Evolutionary conservation across 2,113 vertebrate species (phyloP).

Genomic region (Perca schrenkii): DNA sequence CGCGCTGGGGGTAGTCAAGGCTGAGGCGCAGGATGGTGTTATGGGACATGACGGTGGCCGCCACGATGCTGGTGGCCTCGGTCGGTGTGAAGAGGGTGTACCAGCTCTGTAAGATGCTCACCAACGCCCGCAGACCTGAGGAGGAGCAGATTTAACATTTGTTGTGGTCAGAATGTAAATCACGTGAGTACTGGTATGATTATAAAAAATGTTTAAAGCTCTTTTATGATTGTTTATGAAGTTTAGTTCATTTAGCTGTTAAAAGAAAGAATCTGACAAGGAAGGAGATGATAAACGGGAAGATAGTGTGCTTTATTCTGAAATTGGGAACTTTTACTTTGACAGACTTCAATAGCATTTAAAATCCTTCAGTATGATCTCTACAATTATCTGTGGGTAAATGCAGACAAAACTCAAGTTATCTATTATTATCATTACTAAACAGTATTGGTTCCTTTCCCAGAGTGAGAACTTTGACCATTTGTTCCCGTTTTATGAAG

Average conservation of each 20-base stretch:
- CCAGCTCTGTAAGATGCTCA: conserved; percentile 99
- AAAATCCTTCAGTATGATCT: background rate
- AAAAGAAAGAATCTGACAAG: background rate
- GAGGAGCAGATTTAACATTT: background rate
- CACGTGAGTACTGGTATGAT: background rate
- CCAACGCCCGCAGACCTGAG: conserved; percentile 92
- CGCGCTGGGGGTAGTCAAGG: conserved; percentile 95
- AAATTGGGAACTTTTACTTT: background rate
- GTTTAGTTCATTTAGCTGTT: background rate
- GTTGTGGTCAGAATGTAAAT: background rate
- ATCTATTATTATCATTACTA: background rate
- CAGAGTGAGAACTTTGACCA: background rate
- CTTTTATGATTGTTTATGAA: background rate
- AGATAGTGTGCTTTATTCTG: background rate
- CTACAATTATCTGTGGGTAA: background rate
- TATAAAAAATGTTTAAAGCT: background rate
- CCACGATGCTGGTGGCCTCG: conserved; percentile 98
- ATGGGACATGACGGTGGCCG: conserved; percentile 96
- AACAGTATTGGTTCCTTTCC: background rate
- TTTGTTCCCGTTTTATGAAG: background rate
- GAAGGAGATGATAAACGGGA: background rate
- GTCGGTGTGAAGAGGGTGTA: conserved; percentile 98
- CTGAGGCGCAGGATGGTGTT: conserved; percentile 96
- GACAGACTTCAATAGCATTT: background rate
- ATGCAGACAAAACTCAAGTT: background rate